phyloP scores from a whole-genome alignment of 2,113 vertebrate species.

The Pseudonaja textilis region DNA sequence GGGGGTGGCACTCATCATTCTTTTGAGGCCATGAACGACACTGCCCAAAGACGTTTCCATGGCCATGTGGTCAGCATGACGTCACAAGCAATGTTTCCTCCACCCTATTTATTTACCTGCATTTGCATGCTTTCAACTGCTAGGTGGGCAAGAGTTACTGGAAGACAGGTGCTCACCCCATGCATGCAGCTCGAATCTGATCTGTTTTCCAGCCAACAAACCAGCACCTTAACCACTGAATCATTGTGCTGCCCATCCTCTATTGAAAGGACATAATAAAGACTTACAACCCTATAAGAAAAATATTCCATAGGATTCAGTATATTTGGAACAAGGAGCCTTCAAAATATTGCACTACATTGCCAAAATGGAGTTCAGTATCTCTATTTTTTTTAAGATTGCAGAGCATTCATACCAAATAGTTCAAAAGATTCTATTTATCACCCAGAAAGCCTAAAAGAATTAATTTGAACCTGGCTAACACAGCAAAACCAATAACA shows the following conservation, averaged over 20 bases:
- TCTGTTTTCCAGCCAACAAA: neutral
- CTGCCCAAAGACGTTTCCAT: neutral
- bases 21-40: neutral
- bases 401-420: neutral
- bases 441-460: neutral
- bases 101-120: neutral
- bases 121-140: neutral
- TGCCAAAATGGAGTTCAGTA: neutral
- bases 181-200: neutral
- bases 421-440: neutral
- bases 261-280: neutral
- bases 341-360: neutral
- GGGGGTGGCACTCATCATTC: neutral
- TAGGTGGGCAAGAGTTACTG: neutral
- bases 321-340: neutral
- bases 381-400: neutral
- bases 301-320: neutral
- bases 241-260: neutral
- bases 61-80: neutral
- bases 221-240: neutral
- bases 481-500: neutral
- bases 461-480: slow-evolving; percentile 27
- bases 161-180: neutral
- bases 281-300: neutral
- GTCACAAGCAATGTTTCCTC: neutral